Percentiles rank a stretch among this genome's conserved stretches.
These are phyloP conservation scores for Chromoteleia sp. DNA, from an alignment of 2,888 invertebrate species.

Conservation along the genomic window DNA sequence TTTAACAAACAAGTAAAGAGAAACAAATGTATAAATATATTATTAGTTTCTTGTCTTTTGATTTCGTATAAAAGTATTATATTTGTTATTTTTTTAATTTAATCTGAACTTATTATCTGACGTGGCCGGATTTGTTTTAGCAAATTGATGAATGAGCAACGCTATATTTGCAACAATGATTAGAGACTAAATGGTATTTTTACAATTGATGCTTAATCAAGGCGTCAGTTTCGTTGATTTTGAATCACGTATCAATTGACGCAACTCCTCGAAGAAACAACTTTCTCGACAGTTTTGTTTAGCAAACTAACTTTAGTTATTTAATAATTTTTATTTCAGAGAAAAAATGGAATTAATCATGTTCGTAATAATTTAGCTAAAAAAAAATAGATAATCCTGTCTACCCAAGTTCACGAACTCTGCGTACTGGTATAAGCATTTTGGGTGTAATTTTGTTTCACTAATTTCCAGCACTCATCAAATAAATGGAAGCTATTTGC, in stretches of 20 bases:
- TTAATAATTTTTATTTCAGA: constrained; percentile 3
- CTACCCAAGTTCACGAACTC: constrained; percentile 18
- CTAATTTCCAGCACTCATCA: constrained; percentile 43
- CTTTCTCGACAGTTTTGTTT: background rate
- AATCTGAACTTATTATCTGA: background rate
- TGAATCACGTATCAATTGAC: constrained; percentile 44
- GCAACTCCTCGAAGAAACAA: constrained; percentile 20
- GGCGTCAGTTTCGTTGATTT: constrained; percentile 65
- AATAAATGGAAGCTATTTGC: constrained; percentile 48
- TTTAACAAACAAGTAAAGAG: too few relatives aligned
- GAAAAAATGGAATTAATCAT: background rate
- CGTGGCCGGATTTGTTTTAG: constrained; percentile 35
- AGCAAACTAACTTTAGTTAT: background rate
- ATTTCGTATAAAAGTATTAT: constrained; percentile 9
- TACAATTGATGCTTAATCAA: constrained; percentile 58
- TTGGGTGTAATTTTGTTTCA: constrained; percentile 34
- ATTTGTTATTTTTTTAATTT: constrained; percentile 7
- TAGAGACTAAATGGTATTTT: constrained; percentile 26
- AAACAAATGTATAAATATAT: too few relatives aligned
- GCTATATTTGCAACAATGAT: constrained; percentile 1
- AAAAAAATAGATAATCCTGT: constrained; percentile 14
- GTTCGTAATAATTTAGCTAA: constrained; percentile 5
- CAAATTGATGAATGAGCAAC: constrained; percentile 37
- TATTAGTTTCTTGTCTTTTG: background rate
- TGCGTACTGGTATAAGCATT: constrained; percentile 24